phyloP scores from a whole-genome alignment of 2,113 vertebrate species.

The Protobothrops flavoviridis region DNA sequence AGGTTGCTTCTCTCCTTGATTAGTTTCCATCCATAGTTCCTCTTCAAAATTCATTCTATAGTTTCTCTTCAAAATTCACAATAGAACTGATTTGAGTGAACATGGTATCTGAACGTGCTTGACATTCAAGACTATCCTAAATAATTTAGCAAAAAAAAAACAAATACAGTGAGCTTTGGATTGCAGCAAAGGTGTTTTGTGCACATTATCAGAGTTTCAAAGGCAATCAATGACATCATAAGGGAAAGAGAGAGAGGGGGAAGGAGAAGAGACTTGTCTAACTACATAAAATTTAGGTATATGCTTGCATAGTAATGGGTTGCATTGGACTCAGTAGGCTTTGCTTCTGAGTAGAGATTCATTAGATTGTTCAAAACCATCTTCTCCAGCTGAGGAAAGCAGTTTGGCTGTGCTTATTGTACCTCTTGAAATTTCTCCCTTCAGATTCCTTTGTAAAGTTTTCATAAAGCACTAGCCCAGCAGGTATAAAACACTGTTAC shows the following conservation, averaged over 20 bases:
- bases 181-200: not conserved
- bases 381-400: constrained; percentile 16
- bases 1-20: too few relatives aligned
- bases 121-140: not conserved
- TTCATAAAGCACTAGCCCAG: constrained; percentile 11
- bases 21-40: not conserved
- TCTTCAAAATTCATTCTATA: not conserved
- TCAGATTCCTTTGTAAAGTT: constrained; percentile 8
- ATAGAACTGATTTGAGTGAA: not conserved
- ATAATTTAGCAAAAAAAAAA: not conserved
- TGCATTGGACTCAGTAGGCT: not conserved
- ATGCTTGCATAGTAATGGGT: not conserved
- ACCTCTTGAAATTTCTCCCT: not conserved
- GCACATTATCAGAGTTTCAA: not conserved
- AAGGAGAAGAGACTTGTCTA: not conserved
- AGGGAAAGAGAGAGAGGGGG: not conserved
- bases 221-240: not conserved
- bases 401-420: not conserved
- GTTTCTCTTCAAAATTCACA: not conserved
- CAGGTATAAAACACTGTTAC: constrained; percentile 19
- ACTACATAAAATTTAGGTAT: not conserved
- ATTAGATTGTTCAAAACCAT: not conserved
- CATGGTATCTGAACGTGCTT: not conserved
- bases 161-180: not conserved
- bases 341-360: not conserved